Percentiles rank a stretch among this genome's conserved stretches.
Conservation (phyloP, 2,888 invertebrate genomes). For the Atrina japonica region DNA sequence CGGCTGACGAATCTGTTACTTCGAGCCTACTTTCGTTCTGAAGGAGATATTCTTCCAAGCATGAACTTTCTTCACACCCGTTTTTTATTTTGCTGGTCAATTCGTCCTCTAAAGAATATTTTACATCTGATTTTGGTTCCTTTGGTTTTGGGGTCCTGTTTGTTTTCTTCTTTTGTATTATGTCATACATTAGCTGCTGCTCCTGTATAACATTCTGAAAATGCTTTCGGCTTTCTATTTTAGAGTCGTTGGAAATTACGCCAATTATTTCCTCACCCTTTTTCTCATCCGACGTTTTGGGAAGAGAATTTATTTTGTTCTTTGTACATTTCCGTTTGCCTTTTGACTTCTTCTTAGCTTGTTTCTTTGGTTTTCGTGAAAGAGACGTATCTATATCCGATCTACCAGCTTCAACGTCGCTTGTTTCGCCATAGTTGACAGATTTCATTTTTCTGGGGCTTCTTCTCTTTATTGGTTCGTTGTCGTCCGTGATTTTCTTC, state of each 20-base stretch:
- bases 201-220: slow-evolving; percentile 20
- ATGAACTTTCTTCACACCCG: no score
- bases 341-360: background rate
- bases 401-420: background rate
- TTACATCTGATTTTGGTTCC: no score
- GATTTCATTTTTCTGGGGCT: background rate
- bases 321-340: background rate
- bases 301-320: background rate
- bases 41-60: no score
- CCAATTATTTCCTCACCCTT: background rate
- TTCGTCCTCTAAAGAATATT: no score
- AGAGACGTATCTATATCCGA: no score
- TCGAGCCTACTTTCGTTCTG: no score
- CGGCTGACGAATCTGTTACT: background rate
- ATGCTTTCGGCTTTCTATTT: background rate
- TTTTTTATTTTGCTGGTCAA: no score
- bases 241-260: no score
- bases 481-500: background rate
- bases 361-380: background rate
- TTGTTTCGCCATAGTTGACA: background rate
- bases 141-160: background rate
- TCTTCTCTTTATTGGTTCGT: no score
- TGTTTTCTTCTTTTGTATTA: slow-evolving; percentile 4
- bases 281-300: background rate
- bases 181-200: slow-evolving; percentile 25